A percentile compares a stretch with the other conserved stretches of the same genome.
Evolutionary conservation across 2,888 invertebrate species (phyloP).

Genomic region (Keiferia lycopersicella): DNA sequence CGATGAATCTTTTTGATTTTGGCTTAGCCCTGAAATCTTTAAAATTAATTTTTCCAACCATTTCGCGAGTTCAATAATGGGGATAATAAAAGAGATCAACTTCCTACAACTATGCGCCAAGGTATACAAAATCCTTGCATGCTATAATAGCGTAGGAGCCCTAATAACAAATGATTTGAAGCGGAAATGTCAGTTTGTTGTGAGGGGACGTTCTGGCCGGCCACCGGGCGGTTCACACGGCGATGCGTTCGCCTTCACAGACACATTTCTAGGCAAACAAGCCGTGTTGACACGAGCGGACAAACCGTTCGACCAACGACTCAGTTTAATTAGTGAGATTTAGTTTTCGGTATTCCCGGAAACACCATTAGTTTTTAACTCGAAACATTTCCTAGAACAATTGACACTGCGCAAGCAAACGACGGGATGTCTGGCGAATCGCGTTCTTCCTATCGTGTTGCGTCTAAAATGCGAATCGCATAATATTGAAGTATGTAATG

Average conservation of each 20-base stretch:
- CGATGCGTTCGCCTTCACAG: constrained; percentile 54
- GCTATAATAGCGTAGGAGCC: not conserved
- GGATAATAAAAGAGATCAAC: too few relatives aligned
- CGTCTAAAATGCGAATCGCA: constrained; percentile 20
- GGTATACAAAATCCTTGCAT: too few relatives aligned
- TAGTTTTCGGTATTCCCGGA: constrained; percentile 26
- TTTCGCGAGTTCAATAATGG: too few relatives aligned
- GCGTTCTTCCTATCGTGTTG: constrained; percentile 12
- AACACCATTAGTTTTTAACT: constrained; percentile 22
- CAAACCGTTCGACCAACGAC: constrained; percentile 23
- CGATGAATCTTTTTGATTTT: too few relatives aligned
- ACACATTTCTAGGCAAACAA: constrained; percentile 53
- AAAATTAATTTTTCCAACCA: too few relatives aligned
- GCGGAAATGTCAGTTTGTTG: constrained; percentile 71
- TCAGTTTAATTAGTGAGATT: constrained; percentile 31
- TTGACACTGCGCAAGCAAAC: constrained; percentile 18
- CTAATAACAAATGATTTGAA: constrained; percentile 49
- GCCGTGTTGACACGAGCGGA: constrained; percentile 53
- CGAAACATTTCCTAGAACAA: constrained; percentile 24
- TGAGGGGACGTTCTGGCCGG: constrained; percentile 47
- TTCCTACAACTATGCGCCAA: too few relatives aligned
- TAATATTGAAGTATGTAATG: constrained; percentile 30
- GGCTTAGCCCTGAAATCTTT: too few relatives aligned
- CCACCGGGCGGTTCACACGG: constrained; percentile 57
- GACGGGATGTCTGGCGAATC: constrained; percentile 20